Evolutionary conservation across 1,140 invertebrate species (phyloP).

Genomic region (Formica selysi): DNA sequence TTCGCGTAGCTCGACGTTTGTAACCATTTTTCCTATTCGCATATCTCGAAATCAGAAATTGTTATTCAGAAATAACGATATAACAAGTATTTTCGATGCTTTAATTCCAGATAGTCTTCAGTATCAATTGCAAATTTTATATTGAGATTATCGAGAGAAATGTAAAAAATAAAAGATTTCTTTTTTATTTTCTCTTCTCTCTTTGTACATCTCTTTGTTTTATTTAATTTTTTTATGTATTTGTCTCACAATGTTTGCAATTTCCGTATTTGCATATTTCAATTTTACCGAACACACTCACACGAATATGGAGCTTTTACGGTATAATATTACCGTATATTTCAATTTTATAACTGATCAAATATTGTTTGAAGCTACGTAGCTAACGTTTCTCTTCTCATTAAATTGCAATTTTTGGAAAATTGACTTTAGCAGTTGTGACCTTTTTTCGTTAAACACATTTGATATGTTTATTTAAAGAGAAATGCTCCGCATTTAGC

Average conservation of each 20-base stretch:
- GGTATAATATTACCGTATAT: neutral
- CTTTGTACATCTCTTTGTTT: neutral
- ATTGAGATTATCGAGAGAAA: neutral
- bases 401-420: neutral
- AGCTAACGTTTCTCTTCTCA: neutral
- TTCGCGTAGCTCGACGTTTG: neutral
- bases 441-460: neutral
- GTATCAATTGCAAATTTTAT: neutral
- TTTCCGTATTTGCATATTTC: conserved; percentile 20
- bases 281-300: conserved; percentile 5
- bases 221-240: neutral
- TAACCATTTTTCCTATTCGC: neutral
- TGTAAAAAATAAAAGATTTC: neutral
- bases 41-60: neutral
- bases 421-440: neutral
- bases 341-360: neutral
- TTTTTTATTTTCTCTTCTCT: neutral
- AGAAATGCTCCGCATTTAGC: neutral
- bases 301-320: neutral
- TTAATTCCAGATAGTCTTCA: neutral
- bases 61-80: neutral
- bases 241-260: neutral
- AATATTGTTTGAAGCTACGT: conserved; percentile 1
- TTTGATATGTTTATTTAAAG: neutral
- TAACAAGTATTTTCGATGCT: neutral